These are phyloP conservation scores for Octodon degus DNA, from an alignment of 2,113 vertebrate genomes.

Conservation along the genomic window DNA sequence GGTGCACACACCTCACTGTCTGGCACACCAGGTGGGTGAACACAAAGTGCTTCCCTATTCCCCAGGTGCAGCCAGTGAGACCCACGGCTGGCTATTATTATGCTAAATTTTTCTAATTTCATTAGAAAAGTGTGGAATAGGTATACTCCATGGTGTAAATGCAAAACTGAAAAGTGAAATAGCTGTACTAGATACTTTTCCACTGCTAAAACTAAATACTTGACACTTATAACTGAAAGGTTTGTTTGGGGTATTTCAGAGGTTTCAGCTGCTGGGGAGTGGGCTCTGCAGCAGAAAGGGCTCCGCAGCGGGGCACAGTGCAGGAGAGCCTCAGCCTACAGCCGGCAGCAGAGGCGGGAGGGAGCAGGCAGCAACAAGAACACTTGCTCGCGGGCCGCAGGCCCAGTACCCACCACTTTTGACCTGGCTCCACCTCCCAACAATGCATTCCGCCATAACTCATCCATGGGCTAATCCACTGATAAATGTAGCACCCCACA, in stretches of 20 bases:
- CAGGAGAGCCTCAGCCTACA: neutral
- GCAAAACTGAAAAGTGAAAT: neutral
- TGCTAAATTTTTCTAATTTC: neutral
- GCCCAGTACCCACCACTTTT: neutral
- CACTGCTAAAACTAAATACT: neutral
- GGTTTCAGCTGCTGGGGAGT: neutral
- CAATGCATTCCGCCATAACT: no score
- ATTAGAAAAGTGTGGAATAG: neutral
- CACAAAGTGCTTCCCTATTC: neutral
- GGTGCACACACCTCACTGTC: neutral
- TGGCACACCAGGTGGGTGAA: neutral
- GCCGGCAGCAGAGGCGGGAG: neutral
- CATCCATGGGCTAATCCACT: neutral
- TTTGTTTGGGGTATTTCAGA: neutral
- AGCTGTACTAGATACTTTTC: neutral
- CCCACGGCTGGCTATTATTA: neutral
- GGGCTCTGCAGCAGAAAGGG: neutral
- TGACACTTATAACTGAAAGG: neutral
- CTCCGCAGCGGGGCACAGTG: neutral
- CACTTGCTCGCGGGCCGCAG: neutral
- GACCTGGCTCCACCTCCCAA: neutral
- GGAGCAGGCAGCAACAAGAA: neutral
- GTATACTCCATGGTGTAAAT: neutral
- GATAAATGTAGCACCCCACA: neutral
- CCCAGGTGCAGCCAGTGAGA: neutral